These are phyloP conservation scores for Micromys minutus DNA, from an alignment of 2,113 vertebrate genomes.

Conservation along the genomic window DNA sequence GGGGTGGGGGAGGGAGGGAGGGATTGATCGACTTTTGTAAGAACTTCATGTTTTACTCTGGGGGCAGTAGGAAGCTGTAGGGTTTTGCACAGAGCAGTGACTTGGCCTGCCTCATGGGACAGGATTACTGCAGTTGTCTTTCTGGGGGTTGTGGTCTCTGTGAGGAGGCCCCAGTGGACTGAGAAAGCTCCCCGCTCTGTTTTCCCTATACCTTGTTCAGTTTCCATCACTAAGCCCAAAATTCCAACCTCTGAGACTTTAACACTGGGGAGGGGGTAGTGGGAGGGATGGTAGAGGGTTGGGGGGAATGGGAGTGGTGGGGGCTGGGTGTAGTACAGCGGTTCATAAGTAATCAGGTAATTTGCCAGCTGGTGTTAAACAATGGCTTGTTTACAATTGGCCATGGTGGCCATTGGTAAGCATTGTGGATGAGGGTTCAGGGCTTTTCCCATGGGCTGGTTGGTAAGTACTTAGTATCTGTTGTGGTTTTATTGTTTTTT, in stretches of 20 bases:
- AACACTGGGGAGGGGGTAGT: background rate
- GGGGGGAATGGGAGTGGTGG: no score
- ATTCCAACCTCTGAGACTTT: background rate
- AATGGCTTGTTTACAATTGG: background rate
- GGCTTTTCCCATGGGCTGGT: background rate
- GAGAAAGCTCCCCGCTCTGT: background rate
- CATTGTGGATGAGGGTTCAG: background rate
- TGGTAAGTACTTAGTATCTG: no score
- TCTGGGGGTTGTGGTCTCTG: background rate
- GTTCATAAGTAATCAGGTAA: conserved; percentile 5
- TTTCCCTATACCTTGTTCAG: background rate
- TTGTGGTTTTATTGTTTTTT: background rate
- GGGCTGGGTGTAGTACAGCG: no score
- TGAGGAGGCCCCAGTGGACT: background rate
- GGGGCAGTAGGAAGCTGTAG: background rate
- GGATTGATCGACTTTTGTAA: background rate
- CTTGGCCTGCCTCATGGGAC: background rate
- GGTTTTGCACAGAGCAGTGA: background rate
- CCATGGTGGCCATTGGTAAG: background rate
- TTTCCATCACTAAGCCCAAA: background rate
- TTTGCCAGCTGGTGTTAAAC: background rate
- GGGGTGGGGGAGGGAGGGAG: no score
- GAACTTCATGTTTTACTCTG: background rate
- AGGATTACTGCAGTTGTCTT: background rate
- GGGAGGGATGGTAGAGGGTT: no score